Percentiles rank a stretch among this genome's conserved stretches.
Evolutionary conservation across 2,113 vertebrate species (phyloP).

Genomic region (Hyperopisus bebe): DNA sequence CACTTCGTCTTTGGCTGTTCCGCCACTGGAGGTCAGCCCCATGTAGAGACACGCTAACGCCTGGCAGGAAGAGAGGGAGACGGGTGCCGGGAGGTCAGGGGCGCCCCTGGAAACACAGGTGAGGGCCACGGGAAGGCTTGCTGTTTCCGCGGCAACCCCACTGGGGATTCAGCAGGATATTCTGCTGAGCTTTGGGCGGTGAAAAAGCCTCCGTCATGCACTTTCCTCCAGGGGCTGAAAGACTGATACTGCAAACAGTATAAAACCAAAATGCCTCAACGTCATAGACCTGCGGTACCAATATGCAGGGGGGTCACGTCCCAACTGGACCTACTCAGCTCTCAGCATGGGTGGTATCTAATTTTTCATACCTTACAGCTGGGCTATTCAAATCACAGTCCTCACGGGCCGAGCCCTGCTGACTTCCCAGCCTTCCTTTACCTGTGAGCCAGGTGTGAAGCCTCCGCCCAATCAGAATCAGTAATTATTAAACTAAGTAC

Average conservation of each 20-base stretch:
- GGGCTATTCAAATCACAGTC: background rate
- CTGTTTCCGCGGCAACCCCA: background rate
- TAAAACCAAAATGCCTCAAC: background rate
- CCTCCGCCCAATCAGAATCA: background rate
- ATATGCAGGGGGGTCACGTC: background rate
- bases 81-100: background rate
- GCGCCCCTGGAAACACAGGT: background rate
- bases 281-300: background rate
- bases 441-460: background rate
- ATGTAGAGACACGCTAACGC: slow-evolving; percentile 87
- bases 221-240: background rate
- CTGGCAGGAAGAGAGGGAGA: slow-evolving; percentile 56
- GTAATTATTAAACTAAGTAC: background rate
- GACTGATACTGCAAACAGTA: background rate
- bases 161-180: slow-evolving; percentile 11
- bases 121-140: slow-evolving; percentile 12
- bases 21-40: slow-evolving; percentile 75
- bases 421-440: background rate
- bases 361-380: background rate
- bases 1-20: slow-evolving; percentile 68
- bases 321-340: background rate
- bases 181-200: slow-evolving; percentile 8
- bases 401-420: background rate
- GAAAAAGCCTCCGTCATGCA: background rate
- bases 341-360: background rate